Percentiles rank a stretch among this genome's conserved stretches.
These are phyloP conservation scores for Musca vetustissima DNA, from an alignment of 1,140 invertebrate genomes.

Conservation along the genomic window DNA sequence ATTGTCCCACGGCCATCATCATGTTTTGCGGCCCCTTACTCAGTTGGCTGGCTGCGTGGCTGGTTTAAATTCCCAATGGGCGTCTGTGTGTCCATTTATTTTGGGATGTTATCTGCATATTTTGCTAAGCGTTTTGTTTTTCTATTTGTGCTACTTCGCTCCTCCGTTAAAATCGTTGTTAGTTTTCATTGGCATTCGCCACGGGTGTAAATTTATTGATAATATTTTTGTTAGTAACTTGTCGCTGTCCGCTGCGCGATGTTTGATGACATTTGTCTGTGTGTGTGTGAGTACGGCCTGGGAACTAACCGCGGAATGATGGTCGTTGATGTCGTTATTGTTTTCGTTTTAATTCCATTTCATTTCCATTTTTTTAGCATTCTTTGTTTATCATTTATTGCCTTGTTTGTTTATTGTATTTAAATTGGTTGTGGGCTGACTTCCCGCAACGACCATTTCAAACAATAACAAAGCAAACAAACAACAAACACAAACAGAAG, in stretches of 20 bases:
- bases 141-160: constrained; percentile 19
- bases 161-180: constrained; percentile 23
- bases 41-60: too few species aligned
- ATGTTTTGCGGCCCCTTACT: too few species aligned
- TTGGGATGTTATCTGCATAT: not conserved
- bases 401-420: constrained; percentile 27
- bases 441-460: too few species aligned
- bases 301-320: constrained; percentile 30
- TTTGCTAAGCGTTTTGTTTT: constrained; percentile 21
- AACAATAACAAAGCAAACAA: too few species aligned
- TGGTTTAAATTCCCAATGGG: too few species aligned
- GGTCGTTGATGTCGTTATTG: constrained; percentile 54
- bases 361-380: constrained; percentile 28
- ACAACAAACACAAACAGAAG: too few species aligned
- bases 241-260: too few species aligned
- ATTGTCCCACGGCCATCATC: too few species aligned
- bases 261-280: constrained; percentile 40
- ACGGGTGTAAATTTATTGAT: constrained; percentile 50
- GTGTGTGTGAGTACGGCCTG: too few species aligned
- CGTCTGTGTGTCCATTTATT: too few species aligned
- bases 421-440: constrained; percentile 3
- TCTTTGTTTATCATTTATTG: constrained; percentile 31
- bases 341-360: constrained; percentile 53
- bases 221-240: constrained; percentile 41
- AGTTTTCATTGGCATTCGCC: constrained; percentile 6